Percentiles rank a stretch among this genome's conserved stretches.
Conservation (phyloP, 2,888 invertebrate species). For the Drosophila falleni region DNA sequence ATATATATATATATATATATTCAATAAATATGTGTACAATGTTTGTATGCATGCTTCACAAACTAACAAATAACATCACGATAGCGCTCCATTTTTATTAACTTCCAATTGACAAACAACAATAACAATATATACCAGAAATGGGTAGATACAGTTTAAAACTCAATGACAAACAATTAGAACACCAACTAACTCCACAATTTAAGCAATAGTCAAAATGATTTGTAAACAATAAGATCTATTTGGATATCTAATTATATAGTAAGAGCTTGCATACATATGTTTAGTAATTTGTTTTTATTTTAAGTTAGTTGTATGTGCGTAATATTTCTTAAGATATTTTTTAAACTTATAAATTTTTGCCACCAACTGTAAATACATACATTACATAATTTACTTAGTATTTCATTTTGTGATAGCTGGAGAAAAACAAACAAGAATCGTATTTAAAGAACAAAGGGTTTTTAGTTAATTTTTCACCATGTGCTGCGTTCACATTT, state of each 20-base stretch:
- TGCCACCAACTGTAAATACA: constrained; percentile 50
- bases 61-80: constrained; percentile 28
- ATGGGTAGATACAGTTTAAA: not conserved
- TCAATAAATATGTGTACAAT: constrained; percentile 15
- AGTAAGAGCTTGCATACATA: constrained; percentile 13
- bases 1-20: constrained; percentile 39
- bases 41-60: constrained; percentile 23
- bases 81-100: constrained; percentile 44
- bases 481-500: constrained; percentile 24
- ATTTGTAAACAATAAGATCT: constrained; percentile 42
- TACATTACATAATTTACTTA: constrained; percentile 46
- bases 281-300: constrained; percentile 7
- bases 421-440: constrained; percentile 27
- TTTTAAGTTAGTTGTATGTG: constrained; percentile 9
- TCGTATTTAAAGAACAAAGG: constrained; percentile 9
- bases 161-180: constrained; percentile 26
- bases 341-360: constrained; percentile 10
- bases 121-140: constrained; percentile 31
- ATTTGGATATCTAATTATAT: constrained; percentile 20
- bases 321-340: constrained; percentile 4
- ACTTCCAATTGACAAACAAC: constrained; percentile 64
- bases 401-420: constrained; percentile 64
- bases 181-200: constrained; percentile 42
- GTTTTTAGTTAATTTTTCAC: constrained; percentile 6
- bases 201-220: constrained; percentile 48